Conservation (phyloP, 2,113 vertebrate genomes). For the Tursiops truncatus region DNA sequence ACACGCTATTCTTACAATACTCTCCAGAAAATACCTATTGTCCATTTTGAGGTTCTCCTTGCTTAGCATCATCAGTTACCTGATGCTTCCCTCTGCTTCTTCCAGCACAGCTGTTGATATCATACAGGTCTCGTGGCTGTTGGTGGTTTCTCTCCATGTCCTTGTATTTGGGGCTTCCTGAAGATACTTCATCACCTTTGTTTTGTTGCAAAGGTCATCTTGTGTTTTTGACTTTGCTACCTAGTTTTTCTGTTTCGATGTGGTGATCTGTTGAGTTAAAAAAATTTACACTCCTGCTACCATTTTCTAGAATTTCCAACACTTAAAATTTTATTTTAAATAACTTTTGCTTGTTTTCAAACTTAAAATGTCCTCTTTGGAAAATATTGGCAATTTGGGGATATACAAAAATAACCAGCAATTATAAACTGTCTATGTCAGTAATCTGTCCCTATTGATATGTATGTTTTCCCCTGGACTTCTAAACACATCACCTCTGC, state of each 20-base stretch:
- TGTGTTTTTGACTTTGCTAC: background rate
- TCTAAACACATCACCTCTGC: background rate
- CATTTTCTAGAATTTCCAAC: background rate
- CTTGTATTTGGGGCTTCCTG: background rate
- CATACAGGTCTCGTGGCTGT: rapidly evolving
- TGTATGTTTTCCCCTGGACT: background rate
- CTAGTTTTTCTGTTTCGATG: background rate
- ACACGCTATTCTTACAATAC: background rate
- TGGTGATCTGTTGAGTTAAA: background rate
- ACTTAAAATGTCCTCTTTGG: background rate
- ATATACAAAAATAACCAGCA: background rate
- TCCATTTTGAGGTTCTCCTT: background rate
- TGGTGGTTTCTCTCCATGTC: background rate
- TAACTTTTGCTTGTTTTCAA: background rate
- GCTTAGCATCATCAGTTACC: background rate
- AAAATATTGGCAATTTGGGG: background rate
- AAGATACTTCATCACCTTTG: background rate
- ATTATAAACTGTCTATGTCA: background rate
- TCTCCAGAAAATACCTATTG: background rate
- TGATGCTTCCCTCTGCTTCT: background rate
- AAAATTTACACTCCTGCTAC: background rate
- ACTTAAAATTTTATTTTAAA: background rate
- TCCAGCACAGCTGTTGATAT: background rate
- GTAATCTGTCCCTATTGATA: background rate
- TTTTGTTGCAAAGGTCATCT: background rate